Evolutionary conservation across 2,113 vertebrate species (phyloP).

Genomic region (Forbesichthys agassizii): DNA sequence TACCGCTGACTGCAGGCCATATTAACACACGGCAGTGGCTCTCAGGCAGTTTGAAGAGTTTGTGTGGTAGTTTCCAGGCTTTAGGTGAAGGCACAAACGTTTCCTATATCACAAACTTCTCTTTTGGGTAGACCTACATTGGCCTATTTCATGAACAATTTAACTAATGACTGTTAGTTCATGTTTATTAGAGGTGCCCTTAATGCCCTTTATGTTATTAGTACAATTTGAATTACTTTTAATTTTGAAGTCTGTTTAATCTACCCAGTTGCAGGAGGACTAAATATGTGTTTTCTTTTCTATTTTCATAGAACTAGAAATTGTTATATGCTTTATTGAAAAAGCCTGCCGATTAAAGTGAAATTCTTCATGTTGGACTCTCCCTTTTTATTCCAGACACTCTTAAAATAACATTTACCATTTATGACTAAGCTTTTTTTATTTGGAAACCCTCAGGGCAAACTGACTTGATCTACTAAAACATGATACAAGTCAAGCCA

Average conservation of each 20-base stretch:
- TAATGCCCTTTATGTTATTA: background rate
- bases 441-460: slow-evolving; percentile 1
- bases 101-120: no score
- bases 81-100: no score
- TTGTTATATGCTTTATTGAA: slow-evolving; percentile 6
- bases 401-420: background rate
- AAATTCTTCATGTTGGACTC: background rate
- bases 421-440: slow-evolving; percentile 11
- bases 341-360: background rate
- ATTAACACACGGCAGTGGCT: no score
- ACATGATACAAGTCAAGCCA: background rate
- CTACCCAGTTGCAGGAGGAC: background rate
- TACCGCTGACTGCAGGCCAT: no score
- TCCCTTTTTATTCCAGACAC: slow-evolving; percentile 11
- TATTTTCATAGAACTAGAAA: no score
- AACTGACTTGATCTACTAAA: background rate
- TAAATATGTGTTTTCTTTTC: background rate
- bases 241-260: background rate
- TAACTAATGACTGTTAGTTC: no score
- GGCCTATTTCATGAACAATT: no score
- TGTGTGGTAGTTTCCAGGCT: no score
- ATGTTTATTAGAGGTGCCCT: no score
- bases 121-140: no score
- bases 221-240: background rate
- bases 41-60: no score